Percentiles rank a stretch among this genome's conserved stretches.
These are phyloP conservation scores for Pelochelys cantorii DNA, from an alignment of 2,797 vertebrate genomes.

Conservation along the genomic window DNA sequence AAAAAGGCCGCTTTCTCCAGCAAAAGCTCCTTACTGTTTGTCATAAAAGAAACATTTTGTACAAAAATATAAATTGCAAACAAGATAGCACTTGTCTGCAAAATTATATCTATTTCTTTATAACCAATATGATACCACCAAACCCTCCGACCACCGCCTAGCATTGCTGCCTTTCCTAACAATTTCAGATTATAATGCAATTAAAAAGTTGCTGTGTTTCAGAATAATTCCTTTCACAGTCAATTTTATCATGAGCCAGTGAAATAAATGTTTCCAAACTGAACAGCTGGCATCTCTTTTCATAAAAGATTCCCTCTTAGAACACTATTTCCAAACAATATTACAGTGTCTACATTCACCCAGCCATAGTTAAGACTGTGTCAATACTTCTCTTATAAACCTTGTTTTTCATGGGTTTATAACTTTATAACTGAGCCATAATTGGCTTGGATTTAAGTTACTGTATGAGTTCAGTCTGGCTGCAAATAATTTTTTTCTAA, in stretches of 20 bases:
- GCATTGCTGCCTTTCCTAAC: slow-evolving; percentile 33
- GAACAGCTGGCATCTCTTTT: slow-evolving; percentile 75
- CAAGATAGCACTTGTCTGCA: not conserved
- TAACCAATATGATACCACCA: slow-evolving; percentile 16
- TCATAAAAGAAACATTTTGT: not conserved
- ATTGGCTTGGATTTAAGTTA: slow-evolving; percentile 63
- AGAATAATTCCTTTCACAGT: slow-evolving; percentile 65
- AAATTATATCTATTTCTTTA: slow-evolving; percentile 22
- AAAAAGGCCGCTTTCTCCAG: not conserved
- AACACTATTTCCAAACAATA: slow-evolving; percentile 71
- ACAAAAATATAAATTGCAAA: not conserved
- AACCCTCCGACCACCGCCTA: slow-evolving; percentile 19
- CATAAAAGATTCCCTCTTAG: slow-evolving; percentile 74
- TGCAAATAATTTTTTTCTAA: slow-evolving; percentile 48
- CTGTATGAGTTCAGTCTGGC: slow-evolving; percentile 46
- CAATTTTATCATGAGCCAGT: slow-evolving; percentile 58
- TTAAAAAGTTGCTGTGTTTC: slow-evolving; percentile 66
- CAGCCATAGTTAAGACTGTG: slow-evolving; percentile 60
- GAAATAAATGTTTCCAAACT: slow-evolving; percentile 76
- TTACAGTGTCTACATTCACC: slow-evolving; percentile 76
- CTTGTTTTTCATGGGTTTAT: slow-evolving; percentile 63
- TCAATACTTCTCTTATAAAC: slow-evolving; percentile 73
- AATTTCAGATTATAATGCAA: slow-evolving; percentile 68
- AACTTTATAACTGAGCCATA: slow-evolving; percentile 67
- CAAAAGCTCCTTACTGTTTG: not conserved